Base-by-base conservation (phyloP, 2,113 vertebrate species). In the Chrysemys picta region DNA sequence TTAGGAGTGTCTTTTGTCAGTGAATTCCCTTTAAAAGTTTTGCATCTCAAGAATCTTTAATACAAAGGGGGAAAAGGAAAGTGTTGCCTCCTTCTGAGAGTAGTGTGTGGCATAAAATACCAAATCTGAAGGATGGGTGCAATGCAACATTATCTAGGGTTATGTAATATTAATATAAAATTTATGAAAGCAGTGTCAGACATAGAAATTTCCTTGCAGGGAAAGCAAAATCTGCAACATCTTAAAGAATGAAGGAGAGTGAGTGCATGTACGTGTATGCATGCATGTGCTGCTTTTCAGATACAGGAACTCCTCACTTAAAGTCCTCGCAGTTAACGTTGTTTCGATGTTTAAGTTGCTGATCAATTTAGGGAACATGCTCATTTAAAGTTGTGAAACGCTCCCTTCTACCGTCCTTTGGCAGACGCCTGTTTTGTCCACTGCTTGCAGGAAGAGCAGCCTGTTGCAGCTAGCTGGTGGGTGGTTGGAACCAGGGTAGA, bases 1-100 rank as follows among this genome's bases (percentile, higher is more conserved):
- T 56, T 72, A 94, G 47, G 49, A 38, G 4, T 87, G 16, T 22
- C 16, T 84, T 80, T 91, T 89, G 85, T 80, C 88, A 76, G 29
- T 80, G 75, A 81, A 87, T 93, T 88, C 69, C 13, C 78, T 96
- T 84, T 80, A 80, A 92, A 62, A 85, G 45, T 25, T 80, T 89
- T 76, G 62, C 22, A 84, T 54, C 54, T 82, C 53, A 89, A 38
- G n/a, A 97, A 65, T 24, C 16, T 86, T 91, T 82, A 81, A 22
- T 90, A 91, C 29, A 4, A 31, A 42, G 59, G 7, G 82, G 69
- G 45, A 57, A 49, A 6, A 81, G 84, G 69, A 84, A 82, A 2
- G 49, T 52, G 4, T 59, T 80, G 4, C 4, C 31, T 91, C 27
- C 47, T 45, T 90, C 50, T 92, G 52, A 80, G 80, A 96, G 79